Base-by-base conservation (phyloP, 2,797 vertebrate genomes). In the Oreochromis grahami region DNA sequence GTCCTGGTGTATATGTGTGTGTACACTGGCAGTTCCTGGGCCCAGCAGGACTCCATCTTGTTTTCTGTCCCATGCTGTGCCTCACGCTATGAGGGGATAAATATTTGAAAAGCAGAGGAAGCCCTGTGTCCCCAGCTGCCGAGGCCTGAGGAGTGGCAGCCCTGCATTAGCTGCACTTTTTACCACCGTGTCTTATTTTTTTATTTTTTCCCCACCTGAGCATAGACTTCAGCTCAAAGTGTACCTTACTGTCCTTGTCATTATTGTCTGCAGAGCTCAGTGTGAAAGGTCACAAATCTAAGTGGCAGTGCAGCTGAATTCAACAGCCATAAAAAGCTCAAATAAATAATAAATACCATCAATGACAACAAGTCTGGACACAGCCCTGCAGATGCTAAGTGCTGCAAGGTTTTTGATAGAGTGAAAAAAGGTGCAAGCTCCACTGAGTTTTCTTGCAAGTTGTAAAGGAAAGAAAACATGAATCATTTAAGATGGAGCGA, bases 31-130 rank as follows among this genome's bases (percentile, higher is more conserved):
- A 79, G 84, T 81, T 89, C 85, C 80, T 7, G 36, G 45, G 58
- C 91, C 78, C 90, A 86, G 90, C 88, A 77, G 82, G 92, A 79
- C 82, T 87, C 87, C 52, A 56, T 91, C 92, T 91, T 92, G 89
- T 91, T 92, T 93, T 88, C 80, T 32, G 26, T 90, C 88, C 87
- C 93, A 89, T 76, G 92, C 91, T 91, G 92, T 29, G 91, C 81
- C 86, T 86, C 90, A 38, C 65, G 81, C 90, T 91, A 91, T 63
- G 90, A 90, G 81, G 72, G 77, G 88, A 93, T 95, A 92, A 94
- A 96, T 95, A 95, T 95, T 96, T 94, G 86, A 96, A 90, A 88
- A 95, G 93, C 90, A 77, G 77, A 92, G 88, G 86, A 89, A 91
- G 80, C 84, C 81, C 83, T 17, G 60, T 43, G 78, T 87, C 88